Percentiles rank a stretch among this genome's conserved stretches.
phyloP scores from a whole-genome alignment of 1,140 invertebrate genomes.

The Asobara japonica region DNA sequence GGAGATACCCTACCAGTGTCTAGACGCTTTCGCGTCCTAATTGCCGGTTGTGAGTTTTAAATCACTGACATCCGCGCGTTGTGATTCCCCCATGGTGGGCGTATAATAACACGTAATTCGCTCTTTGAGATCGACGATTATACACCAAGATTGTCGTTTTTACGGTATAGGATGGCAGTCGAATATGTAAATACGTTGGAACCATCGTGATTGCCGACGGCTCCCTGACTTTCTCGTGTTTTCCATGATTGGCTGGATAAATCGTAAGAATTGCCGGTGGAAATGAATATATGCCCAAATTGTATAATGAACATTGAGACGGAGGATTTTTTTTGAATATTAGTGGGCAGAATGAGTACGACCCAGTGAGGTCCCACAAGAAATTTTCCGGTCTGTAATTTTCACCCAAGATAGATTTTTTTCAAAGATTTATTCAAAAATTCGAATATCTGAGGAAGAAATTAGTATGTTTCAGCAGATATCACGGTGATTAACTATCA shows the following conservation, averaged over 20 bases:
- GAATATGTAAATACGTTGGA: constrained; percentile 30
- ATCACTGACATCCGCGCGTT: constrained; percentile 23
- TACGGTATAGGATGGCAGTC: background rate
- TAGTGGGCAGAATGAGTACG: too few species aligned
- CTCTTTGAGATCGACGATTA: constrained; percentile 24
- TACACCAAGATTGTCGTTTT: background rate
- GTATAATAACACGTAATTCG: constrained; percentile 35
- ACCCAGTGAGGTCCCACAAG: too few species aligned
- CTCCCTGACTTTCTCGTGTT: background rate
- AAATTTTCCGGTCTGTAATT: too few species aligned
- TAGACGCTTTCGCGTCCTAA: constrained; percentile 30
- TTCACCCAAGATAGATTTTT: too few species aligned
- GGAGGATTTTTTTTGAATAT: too few species aligned
- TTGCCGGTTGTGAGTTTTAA: constrained; percentile 32
- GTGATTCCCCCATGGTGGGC: constrained; percentile 26
- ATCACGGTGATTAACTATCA: too few species aligned
- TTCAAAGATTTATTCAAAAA: too few species aligned
- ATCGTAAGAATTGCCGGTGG: too few species aligned
- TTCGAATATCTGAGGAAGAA: too few species aligned
- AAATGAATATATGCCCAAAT: too few species aligned
- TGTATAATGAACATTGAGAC: too few species aligned
- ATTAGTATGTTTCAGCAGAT: too few species aligned
- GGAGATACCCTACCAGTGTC: constrained; percentile 8
- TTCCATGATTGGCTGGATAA: background rate
- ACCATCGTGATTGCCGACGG: constrained; percentile 26